Percentiles rank a stretch among this genome's conserved stretches.
Conservation (phyloP, 2,113 vertebrate species). For the Passer domesticus region DNA sequence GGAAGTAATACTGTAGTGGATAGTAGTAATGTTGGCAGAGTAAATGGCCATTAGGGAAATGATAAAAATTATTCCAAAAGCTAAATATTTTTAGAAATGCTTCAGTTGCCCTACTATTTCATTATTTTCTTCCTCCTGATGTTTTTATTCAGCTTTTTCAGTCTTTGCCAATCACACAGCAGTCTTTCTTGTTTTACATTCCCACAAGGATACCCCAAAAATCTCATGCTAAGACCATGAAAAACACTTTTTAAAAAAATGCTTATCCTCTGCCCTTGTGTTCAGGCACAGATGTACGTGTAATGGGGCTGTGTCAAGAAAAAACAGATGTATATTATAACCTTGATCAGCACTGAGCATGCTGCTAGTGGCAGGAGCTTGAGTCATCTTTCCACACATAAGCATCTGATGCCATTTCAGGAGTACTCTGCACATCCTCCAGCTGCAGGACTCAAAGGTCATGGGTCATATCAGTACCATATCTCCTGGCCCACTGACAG, state of each 20-base stretch:
- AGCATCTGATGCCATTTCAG: background rate
- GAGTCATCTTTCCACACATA: background rate
- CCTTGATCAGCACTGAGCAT: background rate
- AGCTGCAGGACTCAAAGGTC: background rate
- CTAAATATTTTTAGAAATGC: background rate
- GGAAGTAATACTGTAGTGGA: background rate
- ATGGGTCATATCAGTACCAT: background rate
- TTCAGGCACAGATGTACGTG: background rate
- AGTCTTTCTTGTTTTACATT: background rate
- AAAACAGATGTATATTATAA: background rate
- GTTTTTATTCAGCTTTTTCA: background rate
- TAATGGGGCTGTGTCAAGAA: background rate
- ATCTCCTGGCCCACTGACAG: background rate
- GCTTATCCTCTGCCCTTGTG: background rate
- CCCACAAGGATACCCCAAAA: background rate
- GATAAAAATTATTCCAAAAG: background rate
- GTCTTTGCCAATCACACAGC: background rate
- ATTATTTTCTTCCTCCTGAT: background rate
- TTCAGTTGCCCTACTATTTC: background rate
- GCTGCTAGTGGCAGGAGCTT: background rate
- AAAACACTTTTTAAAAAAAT: background rate
- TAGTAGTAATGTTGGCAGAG: background rate
- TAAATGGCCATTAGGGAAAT: background rate
- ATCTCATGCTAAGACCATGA: background rate
- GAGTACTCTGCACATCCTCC: background rate